Conservation (phyloP, 2,888 invertebrate genomes). For the Leptogaster cylindrica region DNA sequence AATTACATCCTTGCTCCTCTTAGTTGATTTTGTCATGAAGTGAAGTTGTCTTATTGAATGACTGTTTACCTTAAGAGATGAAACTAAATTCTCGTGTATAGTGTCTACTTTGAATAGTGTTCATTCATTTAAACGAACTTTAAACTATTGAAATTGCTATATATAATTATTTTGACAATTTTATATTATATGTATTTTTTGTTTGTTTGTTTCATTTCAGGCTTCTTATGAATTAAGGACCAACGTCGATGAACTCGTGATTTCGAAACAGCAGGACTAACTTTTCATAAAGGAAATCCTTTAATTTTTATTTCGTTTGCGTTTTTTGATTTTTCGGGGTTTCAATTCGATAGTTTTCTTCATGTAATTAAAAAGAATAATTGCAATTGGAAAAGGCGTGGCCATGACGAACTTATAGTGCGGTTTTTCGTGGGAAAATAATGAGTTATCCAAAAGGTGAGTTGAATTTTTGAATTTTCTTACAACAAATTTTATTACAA, state of each 20-base stretch:
- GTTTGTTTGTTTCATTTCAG: slow-evolving; percentile 23
- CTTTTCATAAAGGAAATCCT: not conserved
- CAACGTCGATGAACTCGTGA: slow-evolving; percentile 23
- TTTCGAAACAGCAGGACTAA: slow-evolving; percentile 5
- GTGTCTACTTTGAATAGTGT: not conserved
- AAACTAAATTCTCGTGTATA: slow-evolving; percentile 16
- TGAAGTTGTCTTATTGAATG: slow-evolving; percentile 15
- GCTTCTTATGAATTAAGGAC: slow-evolving; percentile 22
- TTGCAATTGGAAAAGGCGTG: not conserved
- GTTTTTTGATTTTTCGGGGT: no score
- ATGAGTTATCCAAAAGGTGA: slow-evolving; percentile 39
- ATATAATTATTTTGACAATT: no score
- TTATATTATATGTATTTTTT: no score
- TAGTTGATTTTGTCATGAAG: slow-evolving; percentile 30
- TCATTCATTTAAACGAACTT: not conserved
- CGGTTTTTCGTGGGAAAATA: slow-evolving; percentile 19
- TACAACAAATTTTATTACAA: not conserved
- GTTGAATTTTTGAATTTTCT: no score
- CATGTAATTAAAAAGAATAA: slow-evolving; percentile 8
- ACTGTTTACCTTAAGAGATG: slow-evolving; percentile 26
- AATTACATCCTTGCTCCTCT: slow-evolving; percentile 28
- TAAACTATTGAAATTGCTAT: not conserved
- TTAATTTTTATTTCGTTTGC: no score
- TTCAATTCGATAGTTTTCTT: no score
- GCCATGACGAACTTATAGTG: slow-evolving; percentile 28